These are phyloP conservation scores for Perodicticus potto DNA, from an alignment of 2,797 vertebrate genomes.

Conservation along the genomic window DNA sequence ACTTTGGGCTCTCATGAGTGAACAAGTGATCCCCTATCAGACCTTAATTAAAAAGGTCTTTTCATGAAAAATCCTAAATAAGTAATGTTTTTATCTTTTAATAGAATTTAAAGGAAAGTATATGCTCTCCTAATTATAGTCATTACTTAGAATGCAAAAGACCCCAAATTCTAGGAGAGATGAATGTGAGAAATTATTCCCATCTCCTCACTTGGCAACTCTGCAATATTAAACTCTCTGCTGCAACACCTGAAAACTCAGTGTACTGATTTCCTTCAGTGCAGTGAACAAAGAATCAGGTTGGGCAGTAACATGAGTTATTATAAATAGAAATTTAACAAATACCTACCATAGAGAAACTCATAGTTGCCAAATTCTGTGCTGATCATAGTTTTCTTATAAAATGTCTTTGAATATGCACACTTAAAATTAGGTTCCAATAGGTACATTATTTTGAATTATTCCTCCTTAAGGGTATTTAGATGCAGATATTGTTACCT, in stretches of 20 bases:
- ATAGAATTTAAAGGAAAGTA: neutral
- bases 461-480: slow-evolving; percentile 52
- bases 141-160: neutral
- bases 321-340: slow-evolving; percentile 44
- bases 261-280: neutral
- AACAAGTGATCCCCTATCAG: neutral
- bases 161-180: neutral
- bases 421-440: slow-evolving; percentile 21
- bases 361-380: neutral
- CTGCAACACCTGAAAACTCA: neutral
- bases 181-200: neutral
- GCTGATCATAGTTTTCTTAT: slow-evolving; percentile 9
- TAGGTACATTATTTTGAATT: slow-evolving; percentile 32
- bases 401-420: slow-evolving; percentile 38
- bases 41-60: neutral
- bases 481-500: slow-evolving; percentile 45
- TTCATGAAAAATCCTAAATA: neutral
- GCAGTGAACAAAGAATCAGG: neutral
- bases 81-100: neutral
- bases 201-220: neutral
- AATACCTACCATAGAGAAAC: slow-evolving; percentile 10
- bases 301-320: neutral
- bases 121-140: neutral
- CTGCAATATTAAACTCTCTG: neutral
- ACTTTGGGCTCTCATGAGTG: neutral